A percentile compares a stretch with the other conserved stretches of the same genome.
phyloP scores from a whole-genome alignment of 2,888 invertebrate species.

The Drosophila cognata region DNA sequence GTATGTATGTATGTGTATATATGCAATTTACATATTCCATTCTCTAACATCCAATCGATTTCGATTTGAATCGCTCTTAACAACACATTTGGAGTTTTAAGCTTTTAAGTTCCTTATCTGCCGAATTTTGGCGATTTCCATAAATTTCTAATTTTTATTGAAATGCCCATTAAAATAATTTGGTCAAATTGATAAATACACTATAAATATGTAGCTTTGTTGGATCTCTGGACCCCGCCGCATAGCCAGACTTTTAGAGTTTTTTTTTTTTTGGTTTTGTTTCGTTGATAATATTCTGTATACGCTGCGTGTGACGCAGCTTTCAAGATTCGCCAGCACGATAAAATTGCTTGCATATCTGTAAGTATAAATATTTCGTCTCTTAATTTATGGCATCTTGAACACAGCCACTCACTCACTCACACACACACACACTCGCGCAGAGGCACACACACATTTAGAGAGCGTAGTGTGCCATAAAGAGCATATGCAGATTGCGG shows the following conservation, averaged over 20 bases:
- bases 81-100: conserved; percentile 76
- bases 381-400: conserved; percentile 59
- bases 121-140: conserved; percentile 69
- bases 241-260: neutral
- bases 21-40: conserved; percentile 42
- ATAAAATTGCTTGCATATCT: conserved; percentile 58
- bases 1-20: neutral
- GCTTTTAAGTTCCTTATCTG: conserved; percentile 75
- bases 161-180: conserved; percentile 65
- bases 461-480: conserved; percentile 15
- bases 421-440: neutral
- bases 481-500: conserved; percentile 55
- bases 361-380: conserved; percentile 41
- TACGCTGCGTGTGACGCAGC: conserved; percentile 60
- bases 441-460: neutral
- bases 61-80: conserved; percentile 68
- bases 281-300: conserved; percentile 67
- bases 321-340: conserved; percentile 56
- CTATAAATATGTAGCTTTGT: conserved; percentile 22
- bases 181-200: conserved; percentile 18
- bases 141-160: conserved; percentile 81
- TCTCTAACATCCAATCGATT: conserved; percentile 36
- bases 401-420: conserved; percentile 16
- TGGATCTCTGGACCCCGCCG: neutral
- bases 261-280: neutral